A percentile compares a stretch with the other conserved stretches of the same genome.
phyloP scores from a whole-genome alignment of 1,140 invertebrate species.

The Theocolax elegans region DNA sequence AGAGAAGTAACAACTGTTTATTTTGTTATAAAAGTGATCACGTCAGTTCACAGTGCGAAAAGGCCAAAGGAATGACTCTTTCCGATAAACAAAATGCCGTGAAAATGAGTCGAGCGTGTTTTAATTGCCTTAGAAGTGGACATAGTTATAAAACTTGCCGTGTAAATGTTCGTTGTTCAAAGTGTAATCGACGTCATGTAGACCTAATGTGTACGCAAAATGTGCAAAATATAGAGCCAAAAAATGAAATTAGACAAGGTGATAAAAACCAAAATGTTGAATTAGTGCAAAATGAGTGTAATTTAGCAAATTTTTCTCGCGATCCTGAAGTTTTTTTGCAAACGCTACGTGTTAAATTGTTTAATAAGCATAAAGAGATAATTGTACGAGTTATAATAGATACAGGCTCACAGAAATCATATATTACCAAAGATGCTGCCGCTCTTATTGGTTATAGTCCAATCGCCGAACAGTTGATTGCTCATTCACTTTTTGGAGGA shows the following conservation, averaged over 20 bases:
- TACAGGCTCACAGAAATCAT: conserved; percentile 37
- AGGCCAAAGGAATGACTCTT: conserved; percentile 30
- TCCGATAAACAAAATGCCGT: conserved; percentile 7
- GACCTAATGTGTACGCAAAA: conserved; percentile 32
- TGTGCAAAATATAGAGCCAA: neutral
- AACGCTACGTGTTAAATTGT: conserved; percentile 24
- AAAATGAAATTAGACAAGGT: neutral
- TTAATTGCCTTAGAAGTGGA: conserved; percentile 34
- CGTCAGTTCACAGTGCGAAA: conserved; percentile 12
- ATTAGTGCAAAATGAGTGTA: no score
- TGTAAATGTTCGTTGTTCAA: conserved; percentile 15
- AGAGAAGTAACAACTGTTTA: conserved; percentile 18
- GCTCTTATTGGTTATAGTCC: neutral
- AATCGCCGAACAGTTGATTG: conserved; percentile 15
- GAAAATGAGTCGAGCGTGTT: conserved; percentile 28
- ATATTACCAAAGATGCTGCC: conserved; percentile 16
- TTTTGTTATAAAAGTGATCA: conserved; percentile 37
- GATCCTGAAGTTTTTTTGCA: conserved; percentile 35
- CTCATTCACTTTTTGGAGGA: conserved; percentile 35
- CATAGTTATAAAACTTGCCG: conserved; percentile 31
- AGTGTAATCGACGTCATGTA: conserved; percentile 26
- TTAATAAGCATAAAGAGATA: neutral
- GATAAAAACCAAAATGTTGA: neutral
- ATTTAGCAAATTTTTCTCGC: conserved; percentile 17
- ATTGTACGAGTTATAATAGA: conserved; percentile 39